A percentile compares a stretch with the other conserved stretches of the same genome.
Evolutionary conservation across 2,888 invertebrate species (phyloP).

Genomic region (Ormia ochracea): DNA sequence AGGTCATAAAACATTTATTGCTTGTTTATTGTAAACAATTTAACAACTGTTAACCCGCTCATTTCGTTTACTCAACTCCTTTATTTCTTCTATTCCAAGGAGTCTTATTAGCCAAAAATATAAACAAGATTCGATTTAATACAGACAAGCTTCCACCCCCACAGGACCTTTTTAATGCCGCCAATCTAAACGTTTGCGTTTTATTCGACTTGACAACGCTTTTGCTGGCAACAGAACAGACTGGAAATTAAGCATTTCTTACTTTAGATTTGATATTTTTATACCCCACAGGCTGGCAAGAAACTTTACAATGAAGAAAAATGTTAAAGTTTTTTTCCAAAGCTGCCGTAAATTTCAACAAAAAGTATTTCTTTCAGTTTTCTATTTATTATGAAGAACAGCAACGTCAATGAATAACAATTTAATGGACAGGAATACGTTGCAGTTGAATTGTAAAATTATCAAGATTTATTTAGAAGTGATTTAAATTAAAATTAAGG

Average conservation of each 20-base stretch:
- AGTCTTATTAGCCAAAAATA: constrained; percentile 50
- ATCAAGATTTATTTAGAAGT: neutral
- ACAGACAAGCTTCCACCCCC: neutral
- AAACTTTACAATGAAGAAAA: neutral
- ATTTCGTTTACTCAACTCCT: neutral
- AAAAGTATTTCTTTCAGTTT: neutral
- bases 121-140: constrained; percentile 35
- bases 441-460: neutral
- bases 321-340: neutral
- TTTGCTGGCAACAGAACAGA: neutral
- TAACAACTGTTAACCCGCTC: constrained; percentile 71
- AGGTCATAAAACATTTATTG: constrained; percentile 75
- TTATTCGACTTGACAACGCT: neutral
- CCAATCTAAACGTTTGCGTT: neutral
- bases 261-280: neutral
- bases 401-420: neutral
- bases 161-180: neutral
- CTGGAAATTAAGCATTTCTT: neutral
- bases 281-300: neutral
- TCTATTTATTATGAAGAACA: neutral
- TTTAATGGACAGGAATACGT: neutral
- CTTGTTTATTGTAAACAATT: constrained; percentile 76
- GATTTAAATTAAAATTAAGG: neutral
- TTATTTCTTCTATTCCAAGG: constrained; percentile 35
- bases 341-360: neutral